Conservation (phyloP, 35 echinoderm and acorn worm species). For the Ophiothrix spiculata region DNA sequence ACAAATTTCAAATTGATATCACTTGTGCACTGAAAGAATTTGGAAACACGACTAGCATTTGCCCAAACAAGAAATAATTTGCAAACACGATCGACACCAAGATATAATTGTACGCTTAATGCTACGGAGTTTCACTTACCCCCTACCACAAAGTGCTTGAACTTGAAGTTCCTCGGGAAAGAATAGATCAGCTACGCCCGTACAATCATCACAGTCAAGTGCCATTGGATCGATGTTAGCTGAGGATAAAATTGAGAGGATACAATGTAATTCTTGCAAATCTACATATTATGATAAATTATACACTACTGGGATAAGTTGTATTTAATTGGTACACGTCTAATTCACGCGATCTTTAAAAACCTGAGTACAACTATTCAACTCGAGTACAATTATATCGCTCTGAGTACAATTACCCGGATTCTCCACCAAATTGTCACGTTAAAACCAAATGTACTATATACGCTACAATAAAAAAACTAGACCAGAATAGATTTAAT, state of each 20-base stretch:
- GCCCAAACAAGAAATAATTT: neutral
- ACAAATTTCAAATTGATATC: neutral
- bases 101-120: neutral
- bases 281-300: too few species aligned
- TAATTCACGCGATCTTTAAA: neutral
- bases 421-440: neutral
- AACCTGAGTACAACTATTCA: neutral
- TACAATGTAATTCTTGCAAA: neutral
- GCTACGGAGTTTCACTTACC: neutral
- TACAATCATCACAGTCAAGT: neutral
- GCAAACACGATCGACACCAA: neutral
- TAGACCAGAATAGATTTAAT: too few species aligned
- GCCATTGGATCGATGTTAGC: neutral
- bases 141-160: neutral
- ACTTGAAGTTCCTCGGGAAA: neutral
- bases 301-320: neutral
- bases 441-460: too few species aligned
- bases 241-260: neutral
- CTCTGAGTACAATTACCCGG: neutral
- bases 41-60: neutral
- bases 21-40: neutral
- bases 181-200: neutral
- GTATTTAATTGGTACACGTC: neutral
- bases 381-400: neutral
- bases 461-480: too few species aligned